Evolutionary conservation across 1,140 invertebrate genomes (phyloP).

Genomic region (Zeugodacus cucurbitae): DNA sequence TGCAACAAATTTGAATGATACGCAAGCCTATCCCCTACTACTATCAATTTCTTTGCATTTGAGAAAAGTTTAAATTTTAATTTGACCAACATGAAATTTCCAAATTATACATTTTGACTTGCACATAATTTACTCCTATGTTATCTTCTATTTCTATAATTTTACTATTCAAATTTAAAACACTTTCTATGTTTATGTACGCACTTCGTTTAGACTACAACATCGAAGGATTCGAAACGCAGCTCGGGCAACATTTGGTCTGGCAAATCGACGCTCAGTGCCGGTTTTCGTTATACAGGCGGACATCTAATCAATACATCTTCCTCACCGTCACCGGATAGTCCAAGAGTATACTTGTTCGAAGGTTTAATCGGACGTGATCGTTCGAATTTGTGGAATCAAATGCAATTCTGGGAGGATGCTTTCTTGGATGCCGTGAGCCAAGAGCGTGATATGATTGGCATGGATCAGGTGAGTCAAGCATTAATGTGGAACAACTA

Average conservation of each 20-base stretch:
- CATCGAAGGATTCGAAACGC: constrained; percentile 73
- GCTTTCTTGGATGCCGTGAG: constrained; percentile 98
- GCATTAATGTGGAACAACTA: too few species aligned
- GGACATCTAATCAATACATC: constrained; percentile 87
- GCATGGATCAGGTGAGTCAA: constrained; percentile 89
- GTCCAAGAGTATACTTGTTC: constrained; percentile 89
- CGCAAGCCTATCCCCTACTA: background rate
- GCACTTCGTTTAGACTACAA: constrained; percentile 51
- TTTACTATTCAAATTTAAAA: background rate
- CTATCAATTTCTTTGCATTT: background rate
- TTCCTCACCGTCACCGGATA: constrained; percentile 86
- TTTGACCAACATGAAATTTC: background rate
- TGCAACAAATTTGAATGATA: background rate
- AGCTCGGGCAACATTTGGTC: constrained; percentile 89
- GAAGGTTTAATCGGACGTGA: constrained; percentile 80
- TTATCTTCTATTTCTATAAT: background rate
- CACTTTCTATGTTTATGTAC: background rate
- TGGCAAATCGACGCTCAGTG: constrained; percentile 89
- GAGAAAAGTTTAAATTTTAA: background rate
- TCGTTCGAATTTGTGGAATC: constrained; percentile 93
- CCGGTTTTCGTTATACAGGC: constrained; percentile 88
- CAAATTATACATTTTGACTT: background rate
- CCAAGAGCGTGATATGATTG: constrained; percentile 98
- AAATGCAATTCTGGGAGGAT: constrained; percentile 99
- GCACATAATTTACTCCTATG: background rate